Conservation (phyloP, 1,140 invertebrate genomes). For the Drosophila insularis region DNA sequence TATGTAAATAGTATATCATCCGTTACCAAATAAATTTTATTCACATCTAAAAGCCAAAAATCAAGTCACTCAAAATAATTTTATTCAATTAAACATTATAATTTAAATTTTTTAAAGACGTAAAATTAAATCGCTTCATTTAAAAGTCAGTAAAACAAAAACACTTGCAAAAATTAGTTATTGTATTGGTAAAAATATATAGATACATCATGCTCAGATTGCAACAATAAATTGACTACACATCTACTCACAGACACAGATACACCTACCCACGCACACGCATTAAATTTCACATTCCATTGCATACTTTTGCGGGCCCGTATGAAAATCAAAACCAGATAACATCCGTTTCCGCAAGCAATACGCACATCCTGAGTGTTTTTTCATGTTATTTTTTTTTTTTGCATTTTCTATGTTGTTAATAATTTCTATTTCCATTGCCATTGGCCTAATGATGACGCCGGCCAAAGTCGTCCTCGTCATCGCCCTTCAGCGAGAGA, state of each 20-base stretch:
- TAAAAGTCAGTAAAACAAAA: too few relatives aligned
- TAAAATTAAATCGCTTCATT: too few relatives aligned
- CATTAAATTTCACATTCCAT: constrained; percentile 29
- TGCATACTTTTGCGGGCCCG: constrained; percentile 33
- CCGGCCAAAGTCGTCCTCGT: neutral
- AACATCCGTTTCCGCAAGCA: constrained; percentile 40
- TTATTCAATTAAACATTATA: too few relatives aligned
- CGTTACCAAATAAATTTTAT: too few relatives aligned
- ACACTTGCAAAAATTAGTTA: too few relatives aligned
- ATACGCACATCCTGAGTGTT: constrained; percentile 65
- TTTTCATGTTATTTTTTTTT: constrained; percentile 50
- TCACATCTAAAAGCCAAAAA: too few relatives aligned
- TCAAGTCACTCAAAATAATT: too few relatives aligned
- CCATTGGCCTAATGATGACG: constrained; percentile 35
- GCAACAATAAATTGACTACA: too few relatives aligned
- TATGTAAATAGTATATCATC: too few relatives aligned
- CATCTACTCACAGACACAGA: neutral
- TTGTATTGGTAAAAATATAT: too few relatives aligned
- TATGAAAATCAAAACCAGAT: constrained; percentile 36
- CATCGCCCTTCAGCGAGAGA: constrained; percentile 1
- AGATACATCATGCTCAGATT: too few relatives aligned
- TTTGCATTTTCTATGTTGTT: neutral
- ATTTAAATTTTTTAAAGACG: too few relatives aligned
- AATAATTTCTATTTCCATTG: constrained; percentile 47
- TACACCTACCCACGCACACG: neutral